Percentiles rank a stretch among this genome's conserved stretches.
Evolutionary conservation across 2,113 vertebrate species (phyloP).

Genomic region (Candoia aspera): DNA sequence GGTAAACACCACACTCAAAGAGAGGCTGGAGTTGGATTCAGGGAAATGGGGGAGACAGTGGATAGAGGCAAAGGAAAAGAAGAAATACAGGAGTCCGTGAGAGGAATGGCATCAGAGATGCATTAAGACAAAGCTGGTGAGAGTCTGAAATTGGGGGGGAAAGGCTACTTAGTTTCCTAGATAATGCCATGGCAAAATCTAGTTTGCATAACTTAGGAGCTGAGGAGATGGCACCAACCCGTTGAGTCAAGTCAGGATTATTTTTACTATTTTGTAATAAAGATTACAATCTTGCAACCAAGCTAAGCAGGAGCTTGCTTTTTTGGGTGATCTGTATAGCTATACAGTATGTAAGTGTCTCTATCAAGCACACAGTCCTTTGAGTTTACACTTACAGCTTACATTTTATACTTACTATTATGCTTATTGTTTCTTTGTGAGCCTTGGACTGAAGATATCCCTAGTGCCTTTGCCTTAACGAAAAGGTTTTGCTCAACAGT

Average conservation of each 20-base stretch:
- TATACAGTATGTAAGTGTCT: background rate
- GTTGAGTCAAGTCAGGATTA: background rate
- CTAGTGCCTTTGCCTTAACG: background rate
- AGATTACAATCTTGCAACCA: background rate
- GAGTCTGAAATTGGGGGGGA: background rate
- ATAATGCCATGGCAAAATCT: background rate
- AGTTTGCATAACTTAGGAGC: no score
- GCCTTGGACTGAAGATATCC: background rate
- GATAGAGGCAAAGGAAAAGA: background rate
- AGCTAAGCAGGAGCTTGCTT: background rate
- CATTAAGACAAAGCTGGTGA: background rate
- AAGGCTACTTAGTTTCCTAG: background rate
- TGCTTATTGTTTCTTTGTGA: background rate
- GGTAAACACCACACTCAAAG: background rate
- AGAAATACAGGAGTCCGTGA: background rate
- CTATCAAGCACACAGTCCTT: background rate
- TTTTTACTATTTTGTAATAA: background rate
- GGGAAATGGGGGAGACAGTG: background rate
- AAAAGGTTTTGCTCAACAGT: background rate
- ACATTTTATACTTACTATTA: background rate
- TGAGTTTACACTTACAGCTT: slow-evolving; percentile 12
- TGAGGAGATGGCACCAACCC: background rate
- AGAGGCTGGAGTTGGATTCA: background rate
- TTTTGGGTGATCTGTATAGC: background rate
- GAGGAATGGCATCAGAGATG: background rate